Evolutionary conservation across 2,113 vertebrate species (phyloP).

Genomic region (Greenwoodochromis staneri): DNA sequence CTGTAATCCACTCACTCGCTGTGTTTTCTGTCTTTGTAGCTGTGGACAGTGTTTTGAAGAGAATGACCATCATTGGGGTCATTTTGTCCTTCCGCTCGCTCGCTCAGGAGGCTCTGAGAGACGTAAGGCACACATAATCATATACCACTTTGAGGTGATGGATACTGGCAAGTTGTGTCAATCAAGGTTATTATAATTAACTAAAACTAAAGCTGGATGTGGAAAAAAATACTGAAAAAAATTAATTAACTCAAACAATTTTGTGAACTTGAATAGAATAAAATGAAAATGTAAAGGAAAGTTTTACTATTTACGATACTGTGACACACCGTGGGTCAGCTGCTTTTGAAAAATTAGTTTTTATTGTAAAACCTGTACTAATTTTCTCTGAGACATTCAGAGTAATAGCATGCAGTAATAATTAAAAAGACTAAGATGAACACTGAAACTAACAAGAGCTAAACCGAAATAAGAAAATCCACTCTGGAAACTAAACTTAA

Average conservation of each 20-base stretch:
- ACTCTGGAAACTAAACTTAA: background rate
- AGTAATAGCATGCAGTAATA: background rate
- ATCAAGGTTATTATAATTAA: background rate
- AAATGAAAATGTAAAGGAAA: background rate
- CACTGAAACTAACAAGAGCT: background rate
- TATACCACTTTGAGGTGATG: fast-evolving
- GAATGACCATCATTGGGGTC: conserved; percentile 98
- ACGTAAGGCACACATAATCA: conserved; percentile 74
- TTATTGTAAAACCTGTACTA: fast-evolving
- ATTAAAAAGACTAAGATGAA: background rate
- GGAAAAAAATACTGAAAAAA: fast-evolving
- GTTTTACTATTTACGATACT: fast-evolving
- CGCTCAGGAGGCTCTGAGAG: conserved; percentile 94
- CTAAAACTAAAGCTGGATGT: background rate
- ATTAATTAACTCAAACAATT: background rate
- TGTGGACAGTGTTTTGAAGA: conserved; percentile 97
- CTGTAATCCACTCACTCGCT: background rate
- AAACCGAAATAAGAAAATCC: background rate
- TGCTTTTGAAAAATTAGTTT: fast-evolving
- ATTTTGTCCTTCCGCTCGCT: conserved; percentile 96
- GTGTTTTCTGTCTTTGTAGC: conserved; percentile 66
- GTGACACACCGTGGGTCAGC: background rate
- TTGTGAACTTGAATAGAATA: background rate
- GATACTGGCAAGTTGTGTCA: background rate
- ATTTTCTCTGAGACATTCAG: background rate